A percentile compares a stretch with the other conserved stretches of the same genome.
phyloP scores from a whole-genome alignment of 2,113 vertebrate species.

The Antigone vipio region DNA sequence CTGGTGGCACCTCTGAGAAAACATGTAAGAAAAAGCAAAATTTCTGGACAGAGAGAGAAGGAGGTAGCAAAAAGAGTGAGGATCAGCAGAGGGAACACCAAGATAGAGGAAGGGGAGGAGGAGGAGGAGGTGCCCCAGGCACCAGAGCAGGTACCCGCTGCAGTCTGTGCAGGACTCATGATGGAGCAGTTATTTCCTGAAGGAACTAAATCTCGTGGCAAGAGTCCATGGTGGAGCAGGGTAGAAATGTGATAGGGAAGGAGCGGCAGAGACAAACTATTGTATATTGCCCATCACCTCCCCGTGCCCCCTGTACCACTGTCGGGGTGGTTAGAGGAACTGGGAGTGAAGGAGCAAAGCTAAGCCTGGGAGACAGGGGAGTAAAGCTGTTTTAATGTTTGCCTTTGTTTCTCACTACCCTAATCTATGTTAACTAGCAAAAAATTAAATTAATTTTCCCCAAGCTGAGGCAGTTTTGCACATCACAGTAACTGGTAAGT shows the following conservation, averaged over 20 bases:
- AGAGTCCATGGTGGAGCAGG: not conserved
- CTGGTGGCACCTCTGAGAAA: not conserved
- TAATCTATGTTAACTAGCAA: not conserved
- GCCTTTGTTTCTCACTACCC: not conserved
- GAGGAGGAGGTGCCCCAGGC: not conserved
- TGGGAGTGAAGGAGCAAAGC: not conserved
- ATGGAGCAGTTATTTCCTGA: not conserved
- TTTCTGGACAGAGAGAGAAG: not conserved
- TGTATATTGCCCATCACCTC: not conserved
- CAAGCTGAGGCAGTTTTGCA: not conserved
- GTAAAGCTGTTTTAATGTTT: not conserved
- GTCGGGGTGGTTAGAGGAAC: accelerated
- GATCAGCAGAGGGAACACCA: not conserved
- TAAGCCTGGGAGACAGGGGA: not conserved
- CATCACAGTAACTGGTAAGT: not conserved
- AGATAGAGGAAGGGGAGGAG: not conserved
- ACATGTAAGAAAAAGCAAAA: not conserved
- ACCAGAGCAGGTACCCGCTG: not conserved
- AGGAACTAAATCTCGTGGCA: not conserved
- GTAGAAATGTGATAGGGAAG: not conserved
- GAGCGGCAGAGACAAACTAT: not conserved
- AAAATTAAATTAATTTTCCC: not conserved
- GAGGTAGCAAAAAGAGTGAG: not conserved
- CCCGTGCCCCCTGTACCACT: not conserved
- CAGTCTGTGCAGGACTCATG: not conserved